Evolutionary conservation across 2,113 vertebrate species (phyloP), one percentile per base, ranked within the genome.

Genomic region (Tichodroma muraria): DNA sequence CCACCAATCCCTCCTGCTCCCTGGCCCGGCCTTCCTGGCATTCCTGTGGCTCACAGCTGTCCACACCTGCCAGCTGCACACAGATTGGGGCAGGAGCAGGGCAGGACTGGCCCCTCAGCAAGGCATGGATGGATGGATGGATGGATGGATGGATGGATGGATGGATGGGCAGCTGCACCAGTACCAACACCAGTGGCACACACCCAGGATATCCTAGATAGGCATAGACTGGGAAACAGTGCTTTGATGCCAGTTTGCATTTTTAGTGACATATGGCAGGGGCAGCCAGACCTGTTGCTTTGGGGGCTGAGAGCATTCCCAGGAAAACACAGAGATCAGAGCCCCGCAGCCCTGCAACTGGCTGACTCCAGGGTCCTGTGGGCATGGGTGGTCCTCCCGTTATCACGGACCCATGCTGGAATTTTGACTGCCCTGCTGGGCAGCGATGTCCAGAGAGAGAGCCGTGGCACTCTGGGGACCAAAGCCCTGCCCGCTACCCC

Each of bases 391-490:
- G 13, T 7, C 10, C 12, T 63, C 16, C 68, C 1, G 0, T 6
- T 21, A 53, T 10, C 76, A 27, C 38, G 13, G 37, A 16, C 5
- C 13, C 56, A 19, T 3, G 3, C 2, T 6, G 23, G 17, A 40
- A 19, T 8, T 25, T 19, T 25, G 3, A 1, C 31, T 8, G 19
- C n/a, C 64, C 44, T 18, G 35, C 53, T 15, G 22, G 25, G 21
- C 77, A 66, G 40, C 8, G 5, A 12, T 3, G 14, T 6, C 56
- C 65, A 11, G 37, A 40, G 69, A 71, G 69, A 71, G 52, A 54
- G 35, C 80, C 1, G 0, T 18, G 24, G 45, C 5, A 27, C 9
- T 1, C 10, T 1, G 0, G 10, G 30, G 9, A 27, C 22, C 54
- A 54, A 69, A 76, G 47, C 54, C 47, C 63, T 82, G 38, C 45